Percentiles rank a stretch among this genome's conserved stretches.
phyloP scores from a whole-genome alignment of 1,140 invertebrate genomes.

The Helicoverpa armigera region DNA sequence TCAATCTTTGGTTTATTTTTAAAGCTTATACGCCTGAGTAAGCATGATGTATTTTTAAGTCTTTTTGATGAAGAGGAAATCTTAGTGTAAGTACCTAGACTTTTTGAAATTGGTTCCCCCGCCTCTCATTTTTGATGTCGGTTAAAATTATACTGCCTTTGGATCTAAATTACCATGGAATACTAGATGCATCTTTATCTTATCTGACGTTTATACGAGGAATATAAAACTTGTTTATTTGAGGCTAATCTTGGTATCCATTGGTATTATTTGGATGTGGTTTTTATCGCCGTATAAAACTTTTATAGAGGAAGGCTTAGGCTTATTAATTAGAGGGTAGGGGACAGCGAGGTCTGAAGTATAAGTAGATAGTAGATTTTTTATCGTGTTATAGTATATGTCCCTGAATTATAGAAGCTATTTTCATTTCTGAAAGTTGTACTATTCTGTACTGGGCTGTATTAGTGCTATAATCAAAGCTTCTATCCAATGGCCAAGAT shows the following conservation, averaged over 20 bases:
- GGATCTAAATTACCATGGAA: background rate
- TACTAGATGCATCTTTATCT: background rate
- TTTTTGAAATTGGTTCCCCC: too few species aligned
- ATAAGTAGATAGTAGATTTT: background rate
- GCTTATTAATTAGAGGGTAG: slow-evolving; percentile 12
- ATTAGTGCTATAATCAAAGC: too few species aligned
- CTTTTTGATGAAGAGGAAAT: too few species aligned
- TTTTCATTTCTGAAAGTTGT: background rate
- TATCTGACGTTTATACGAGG: background rate
- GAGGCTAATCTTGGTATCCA: background rate
- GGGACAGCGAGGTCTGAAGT: background rate
- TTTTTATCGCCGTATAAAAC: slow-evolving; percentile 22
- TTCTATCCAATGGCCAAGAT: too few species aligned
- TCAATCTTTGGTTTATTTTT: too few species aligned
- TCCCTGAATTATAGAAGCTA: too few species aligned
- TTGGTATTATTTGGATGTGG: background rate
- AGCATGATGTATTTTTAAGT: too few species aligned
- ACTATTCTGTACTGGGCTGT: too few species aligned
- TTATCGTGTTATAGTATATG: too few species aligned
- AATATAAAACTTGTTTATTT: slow-evolving; percentile 27
- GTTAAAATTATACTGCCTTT: background rate
- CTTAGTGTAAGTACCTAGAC: too few species aligned
- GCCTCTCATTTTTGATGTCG: too few species aligned
- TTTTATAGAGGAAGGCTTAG: slow-evolving; percentile 16
- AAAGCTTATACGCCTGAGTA: too few species aligned